These are phyloP conservation scores for Myocastor coypus DNA, from an alignment of 2,113 vertebrate genomes.

Conservation along the genomic window DNA sequence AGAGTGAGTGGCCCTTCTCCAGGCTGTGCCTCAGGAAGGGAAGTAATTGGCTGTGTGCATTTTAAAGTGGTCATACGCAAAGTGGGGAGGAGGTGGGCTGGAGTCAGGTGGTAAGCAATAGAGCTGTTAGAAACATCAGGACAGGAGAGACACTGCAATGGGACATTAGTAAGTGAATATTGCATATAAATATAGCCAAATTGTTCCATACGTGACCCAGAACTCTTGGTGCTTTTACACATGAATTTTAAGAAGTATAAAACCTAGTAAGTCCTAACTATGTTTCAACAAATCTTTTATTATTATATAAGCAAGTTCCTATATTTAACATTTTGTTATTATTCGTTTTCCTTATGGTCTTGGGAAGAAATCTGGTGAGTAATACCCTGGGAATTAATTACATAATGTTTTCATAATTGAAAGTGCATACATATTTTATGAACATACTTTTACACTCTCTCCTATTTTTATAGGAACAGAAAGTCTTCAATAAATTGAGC, in stretches of 20 bases:
- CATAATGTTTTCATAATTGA: slow-evolving; percentile 35
- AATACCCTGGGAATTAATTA: background rate
- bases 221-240: background rate
- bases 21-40: slow-evolving; percentile 13
- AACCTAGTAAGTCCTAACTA: slow-evolving; percentile 35
- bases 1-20: background rate
- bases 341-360: slow-evolving; percentile 25
- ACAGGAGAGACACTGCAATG: background rate
- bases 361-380: slow-evolving; percentile 23
- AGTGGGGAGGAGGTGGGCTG: background rate
- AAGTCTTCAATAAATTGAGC: slow-evolving; percentile 27
- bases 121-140: slow-evolving; percentile 1
- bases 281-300: slow-evolving; percentile 27
- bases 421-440: background rate
- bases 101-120: background rate
- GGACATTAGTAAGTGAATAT: background rate
- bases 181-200: background rate
- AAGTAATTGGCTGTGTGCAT: background rate
- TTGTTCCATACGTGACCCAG: background rate
- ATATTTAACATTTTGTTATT: slow-evolving; percentile 54
- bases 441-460: background rate
- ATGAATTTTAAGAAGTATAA: slow-evolving; percentile 28
- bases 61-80: slow-evolving; percentile 48
- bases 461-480: background rate
- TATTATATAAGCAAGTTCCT: slow-evolving; percentile 15